Percentiles rank a stretch among this genome's conserved stretches.
Evolutionary conservation across 2,888 invertebrate species (phyloP).

Genomic region (Apocheima hispidaria): DNA sequence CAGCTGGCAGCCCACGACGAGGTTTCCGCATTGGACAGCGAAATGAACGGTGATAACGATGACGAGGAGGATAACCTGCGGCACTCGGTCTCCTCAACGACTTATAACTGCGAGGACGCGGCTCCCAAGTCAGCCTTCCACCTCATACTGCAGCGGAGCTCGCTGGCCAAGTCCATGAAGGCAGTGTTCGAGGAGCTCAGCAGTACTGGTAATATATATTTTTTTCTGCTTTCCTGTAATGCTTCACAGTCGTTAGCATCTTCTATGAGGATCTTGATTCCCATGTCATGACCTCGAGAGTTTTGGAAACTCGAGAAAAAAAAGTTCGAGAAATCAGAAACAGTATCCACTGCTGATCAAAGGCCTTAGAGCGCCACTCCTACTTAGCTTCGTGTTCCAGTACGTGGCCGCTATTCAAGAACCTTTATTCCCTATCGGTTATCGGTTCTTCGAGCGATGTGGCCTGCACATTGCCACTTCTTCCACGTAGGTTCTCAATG

Average conservation of each 20-base stretch:
- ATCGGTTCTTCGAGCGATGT: too few species aligned
- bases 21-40: slow-evolving; percentile 81
- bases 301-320: too few species aligned
- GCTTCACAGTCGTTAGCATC: background rate
- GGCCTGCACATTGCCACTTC: too few species aligned
- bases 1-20: slow-evolving; percentile 86
- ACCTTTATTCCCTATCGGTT: too few species aligned
- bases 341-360: too few species aligned
- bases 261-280: background rate
- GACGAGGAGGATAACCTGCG: slow-evolving; percentile 75
- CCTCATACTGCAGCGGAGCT: slow-evolving; percentile 92
- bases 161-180: slow-evolving; percentile 93
- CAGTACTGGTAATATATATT: slow-evolving; percentile 80
- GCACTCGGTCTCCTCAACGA: slow-evolving; percentile 72
- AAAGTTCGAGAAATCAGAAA: too few species aligned
- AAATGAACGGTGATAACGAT: slow-evolving; percentile 76
- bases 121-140: slow-evolving; percentile 89
- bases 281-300: too few species aligned
- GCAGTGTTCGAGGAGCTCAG: slow-evolving; percentile 92
- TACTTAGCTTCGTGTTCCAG: too few species aligned
- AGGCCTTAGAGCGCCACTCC: too few species aligned
- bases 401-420: too few species aligned
- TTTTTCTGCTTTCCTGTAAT: too few species aligned
- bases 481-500: too few species aligned
- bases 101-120: slow-evolving; percentile 56